Base-by-base conservation (phyloP, 2,888 invertebrate species). In the Melanostoma scalare region DNA sequence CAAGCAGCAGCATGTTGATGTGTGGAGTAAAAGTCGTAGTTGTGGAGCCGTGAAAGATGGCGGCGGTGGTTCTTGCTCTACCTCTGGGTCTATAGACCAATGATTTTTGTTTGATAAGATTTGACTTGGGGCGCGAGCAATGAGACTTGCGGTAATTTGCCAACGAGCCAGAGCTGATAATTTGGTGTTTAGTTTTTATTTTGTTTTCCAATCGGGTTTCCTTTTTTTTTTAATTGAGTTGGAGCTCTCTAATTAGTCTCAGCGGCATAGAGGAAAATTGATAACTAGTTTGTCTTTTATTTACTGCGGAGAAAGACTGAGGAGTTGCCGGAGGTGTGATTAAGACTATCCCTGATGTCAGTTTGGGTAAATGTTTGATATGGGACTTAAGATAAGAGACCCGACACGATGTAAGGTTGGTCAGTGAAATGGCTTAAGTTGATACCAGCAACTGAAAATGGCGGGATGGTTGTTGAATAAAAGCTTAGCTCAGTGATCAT, bases 41-140 rank as follows among this genome's bases (percentile, higher is more conserved):
- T 20, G 20, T 50, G 9, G 44, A 48, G 52, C 61, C 61, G 56
- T 56, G n/a, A 63, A 63, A 71, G 52, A 60, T 76, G 52, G 20
- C 61, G 52, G 52, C 33, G 58, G 31, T 58, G 44, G 38, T 52
- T 55, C 52, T 53, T 56, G 53, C n/a, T 20, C 20, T 63, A 52
- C 31, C 30, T 20, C 46, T 48, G 30, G 30, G 50, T 3, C 3
- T 42, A 33, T 53, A 46, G 71, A 52, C 46, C 53, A 65, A 79
- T 84, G 74, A 84, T 79, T 68, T 79, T 75, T 73, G 30, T 79
- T 53, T 78, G 79, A 84, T 84, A 84, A 74, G 67, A 67, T 38
- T 38, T 79, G 74, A 69, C 60, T 71, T 67, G 78, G 78, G 38
- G 78, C 69, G 71, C 84, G 44, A 67, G 79, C 79, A 84, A 79